These are phyloP conservation scores for Drosophila triauraria DNA, from an alignment of 1,140 invertebrate genomes.

Conservation along the genomic window DNA sequence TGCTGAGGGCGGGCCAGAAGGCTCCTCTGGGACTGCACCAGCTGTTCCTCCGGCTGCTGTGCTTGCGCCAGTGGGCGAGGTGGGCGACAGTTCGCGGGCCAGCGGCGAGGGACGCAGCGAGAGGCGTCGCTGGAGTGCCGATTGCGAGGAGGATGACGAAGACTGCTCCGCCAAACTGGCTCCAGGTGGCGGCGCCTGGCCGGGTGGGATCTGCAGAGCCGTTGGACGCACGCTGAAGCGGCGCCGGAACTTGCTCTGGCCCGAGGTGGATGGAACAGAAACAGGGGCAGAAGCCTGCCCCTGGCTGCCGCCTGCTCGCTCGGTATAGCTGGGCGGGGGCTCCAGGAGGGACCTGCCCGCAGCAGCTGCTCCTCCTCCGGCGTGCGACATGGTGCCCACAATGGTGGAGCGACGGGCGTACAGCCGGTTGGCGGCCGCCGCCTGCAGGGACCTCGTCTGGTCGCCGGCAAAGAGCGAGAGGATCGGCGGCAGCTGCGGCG, in stretches of 20 bases:
- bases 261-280: constrained; percentile 7
- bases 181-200: constrained; percentile 76
- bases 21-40: constrained; percentile 29
- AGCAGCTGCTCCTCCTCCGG: constrained; percentile 6
- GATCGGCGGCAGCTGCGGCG: constrained; percentile 73
- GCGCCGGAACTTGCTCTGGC: constrained; percentile 70
- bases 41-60: not conserved
- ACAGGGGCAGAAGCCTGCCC: not conserved
- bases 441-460: constrained; percentile 58
- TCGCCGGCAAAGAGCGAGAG: constrained; percentile 75
- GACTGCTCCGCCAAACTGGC: constrained; percentile 46
- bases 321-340: constrained; percentile 77
- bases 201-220: constrained; percentile 79
- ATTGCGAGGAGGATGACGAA: constrained; percentile 47
- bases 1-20: constrained; percentile 27
- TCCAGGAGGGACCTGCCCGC: constrained; percentile 49
- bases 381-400: constrained; percentile 73
- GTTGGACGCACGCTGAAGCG: constrained; percentile 83
- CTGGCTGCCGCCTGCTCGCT: constrained; percentile 20
- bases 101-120: constrained; percentile 81
- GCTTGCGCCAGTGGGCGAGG: constrained; percentile 39
- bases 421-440: constrained; percentile 71
- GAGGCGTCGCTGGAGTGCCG: constrained; percentile 75
- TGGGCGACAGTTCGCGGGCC: constrained; percentile 64
- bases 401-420: constrained; percentile 79